Percentiles rank a stretch among this genome's conserved stretches.
phyloP scores from a whole-genome alignment of 2,888 invertebrate genomes.

The Auanema freiburgensis region DNA sequence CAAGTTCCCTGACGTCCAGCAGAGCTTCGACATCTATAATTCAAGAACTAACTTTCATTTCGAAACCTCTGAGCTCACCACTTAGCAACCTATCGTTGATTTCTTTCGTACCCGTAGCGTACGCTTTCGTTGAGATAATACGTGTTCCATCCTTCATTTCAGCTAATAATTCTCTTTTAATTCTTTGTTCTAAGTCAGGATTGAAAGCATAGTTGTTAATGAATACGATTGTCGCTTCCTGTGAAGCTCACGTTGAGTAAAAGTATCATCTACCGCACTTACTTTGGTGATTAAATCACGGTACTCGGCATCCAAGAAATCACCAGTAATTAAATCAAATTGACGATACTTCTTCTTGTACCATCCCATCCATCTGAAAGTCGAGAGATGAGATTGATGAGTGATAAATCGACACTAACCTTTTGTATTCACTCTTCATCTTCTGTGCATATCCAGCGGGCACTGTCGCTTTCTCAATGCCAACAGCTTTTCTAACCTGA shows the following conservation, averaged over 20 bases:
- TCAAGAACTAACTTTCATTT: background rate
- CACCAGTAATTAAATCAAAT: slow-evolving; percentile 74
- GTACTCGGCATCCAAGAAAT: slow-evolving; percentile 88
- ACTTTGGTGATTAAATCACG: slow-evolving; percentile 85
- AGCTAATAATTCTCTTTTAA: slow-evolving; percentile 66
- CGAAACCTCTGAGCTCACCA: too few relatives aligned
- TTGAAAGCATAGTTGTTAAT: slow-evolving; percentile 99
- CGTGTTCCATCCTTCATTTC: slow-evolving; percentile 74
- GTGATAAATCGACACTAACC: too few relatives aligned
- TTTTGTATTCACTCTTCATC: slow-evolving; percentile 49
- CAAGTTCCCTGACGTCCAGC: slow-evolving; percentile 95
- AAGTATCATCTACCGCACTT: background rate
- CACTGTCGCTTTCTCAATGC: slow-evolving; percentile 94
- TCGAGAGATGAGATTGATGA: slow-evolving; percentile 4
- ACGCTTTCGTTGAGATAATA: slow-evolving; percentile 97
- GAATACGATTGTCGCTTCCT: slow-evolving; percentile 78
- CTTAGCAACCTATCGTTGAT: slow-evolving; percentile 93
- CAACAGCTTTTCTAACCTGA: slow-evolving; percentile 83
- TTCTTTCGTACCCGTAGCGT: slow-evolving; percentile 97
- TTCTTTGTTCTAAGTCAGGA: slow-evolving; percentile 86
- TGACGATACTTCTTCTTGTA: slow-evolving; percentile 87
- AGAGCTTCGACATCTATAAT: slow-evolving; percentile 89
- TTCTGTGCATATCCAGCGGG: slow-evolving; percentile 90
- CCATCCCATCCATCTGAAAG: slow-evolving; percentile 93
- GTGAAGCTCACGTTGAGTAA: slow-evolving; percentile 1